phyloP scores from a whole-genome alignment of 2,797 vertebrate species.

The Malurus splendens region DNA sequence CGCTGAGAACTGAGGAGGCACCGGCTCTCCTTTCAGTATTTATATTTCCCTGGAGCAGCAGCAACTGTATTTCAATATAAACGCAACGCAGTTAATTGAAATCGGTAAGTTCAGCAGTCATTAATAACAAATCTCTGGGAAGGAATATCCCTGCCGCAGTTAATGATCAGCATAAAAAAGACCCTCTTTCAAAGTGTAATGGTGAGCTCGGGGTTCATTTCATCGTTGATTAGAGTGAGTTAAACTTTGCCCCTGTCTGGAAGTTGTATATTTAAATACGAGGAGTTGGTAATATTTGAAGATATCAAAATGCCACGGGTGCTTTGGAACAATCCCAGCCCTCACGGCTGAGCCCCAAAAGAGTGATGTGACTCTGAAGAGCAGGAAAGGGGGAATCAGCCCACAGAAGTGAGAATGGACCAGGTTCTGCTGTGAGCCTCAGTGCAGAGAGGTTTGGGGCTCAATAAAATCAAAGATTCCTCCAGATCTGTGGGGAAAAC shows the following conservation, averaged over 20 bases:
- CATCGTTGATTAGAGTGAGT: slow-evolving; percentile 67
- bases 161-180: slow-evolving; percentile 49
- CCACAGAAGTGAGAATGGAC: not conserved
- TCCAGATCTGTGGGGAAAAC: not conserved
- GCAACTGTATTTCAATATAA: slow-evolving; percentile 61
- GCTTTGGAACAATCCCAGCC: slow-evolving; percentile 28
- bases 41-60: slow-evolving; percentile 63
- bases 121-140: slow-evolving; percentile 69
- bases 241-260: slow-evolving; percentile 66
- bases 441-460: not conserved
- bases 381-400: not conserved
- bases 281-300: slow-evolving; percentile 39
- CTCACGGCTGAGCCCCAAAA: not conserved
- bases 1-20: not conserved
- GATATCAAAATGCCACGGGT: slow-evolving; percentile 62
- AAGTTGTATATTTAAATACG: slow-evolving; percentile 56
- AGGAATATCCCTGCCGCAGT: slow-evolving; percentile 44
- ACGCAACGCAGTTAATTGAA: slow-evolving; percentile 65
- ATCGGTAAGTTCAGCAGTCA: slow-evolving; percentile 68
- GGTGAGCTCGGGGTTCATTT: slow-evolving; percentile 59
- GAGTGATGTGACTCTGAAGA: slow-evolving; percentile 1
- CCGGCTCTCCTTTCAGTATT: slow-evolving; percentile 50
- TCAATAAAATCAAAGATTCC: not conserved
- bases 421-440: not conserved
- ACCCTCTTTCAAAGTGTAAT: slow-evolving; percentile 20